Base-by-base conservation (phyloP, 64 coral and sea anemone species). In the Porites lutea region DNA sequence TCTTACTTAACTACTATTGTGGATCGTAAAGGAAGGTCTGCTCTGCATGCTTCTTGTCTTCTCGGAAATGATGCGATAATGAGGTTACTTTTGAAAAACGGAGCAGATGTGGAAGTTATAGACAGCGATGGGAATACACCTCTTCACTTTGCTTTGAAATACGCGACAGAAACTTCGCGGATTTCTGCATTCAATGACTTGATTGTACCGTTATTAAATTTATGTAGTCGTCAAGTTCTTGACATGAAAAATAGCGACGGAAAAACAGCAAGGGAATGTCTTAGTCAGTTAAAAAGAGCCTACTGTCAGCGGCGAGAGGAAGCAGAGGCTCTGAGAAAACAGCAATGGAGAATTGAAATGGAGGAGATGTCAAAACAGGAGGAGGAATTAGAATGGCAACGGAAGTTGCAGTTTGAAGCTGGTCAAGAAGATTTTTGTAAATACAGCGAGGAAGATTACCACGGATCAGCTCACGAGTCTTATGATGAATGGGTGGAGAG, bases 401-500 rank as follows among this genome's bases (percentile, higher is more conserved):
- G 88, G 23, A 96, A 96, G 87, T 49, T 94, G 15, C 48, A 60
- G 53, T 88, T 89, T 43, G 97, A 99, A 59, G 52, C 82, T 3
- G 82, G 88, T 0, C 90, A 91, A 69, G 97, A 99, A 50, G 84
- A 96, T 77, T 95, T 82, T 16, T 82, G 60, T 59, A 87, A 77
- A 10, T 79, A 85, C 47, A 64, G 80, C 21, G 47, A 94, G 2
- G 57, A 61, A 57, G 87, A 94, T 74, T 75, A 88, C 20, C 76
- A 54, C 49, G 82, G 66, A 79, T 74, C 74, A 64, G 21, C 52
- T 6, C 60, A 83, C 49, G 97, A 99, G 85, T 71, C 87, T 13
- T 99, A 96, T 59, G 94, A 99, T 87, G 71, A 83, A 49, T 99
- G 97, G 97, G 97, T 88, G 6, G 94, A 99, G 3, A 75, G 97